phyloP scores from a whole-genome alignment of 2,113 vertebrate species.

The Sitta europaea region DNA sequence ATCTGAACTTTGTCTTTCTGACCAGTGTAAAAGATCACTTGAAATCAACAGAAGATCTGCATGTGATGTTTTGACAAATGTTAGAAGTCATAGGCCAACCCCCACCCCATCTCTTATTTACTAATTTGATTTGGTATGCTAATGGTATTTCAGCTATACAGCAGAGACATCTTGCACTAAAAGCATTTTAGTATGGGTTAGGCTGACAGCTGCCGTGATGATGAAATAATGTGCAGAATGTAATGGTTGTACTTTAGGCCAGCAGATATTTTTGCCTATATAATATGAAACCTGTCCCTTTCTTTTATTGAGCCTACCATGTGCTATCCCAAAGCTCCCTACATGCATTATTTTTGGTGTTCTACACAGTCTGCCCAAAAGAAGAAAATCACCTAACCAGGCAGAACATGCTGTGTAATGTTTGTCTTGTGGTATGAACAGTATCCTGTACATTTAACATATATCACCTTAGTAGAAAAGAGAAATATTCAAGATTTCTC shows the following conservation, averaged over 20 bases:
- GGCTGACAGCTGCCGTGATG: background rate
- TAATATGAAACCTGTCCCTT: background rate
- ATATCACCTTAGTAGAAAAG: background rate
- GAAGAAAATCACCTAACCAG: background rate
- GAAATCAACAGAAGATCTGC: background rate
- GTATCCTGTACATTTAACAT: background rate
- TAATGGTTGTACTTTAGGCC: background rate
- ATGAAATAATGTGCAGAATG: background rate
- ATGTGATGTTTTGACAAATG: conserved; percentile 6
- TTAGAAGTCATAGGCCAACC: background rate
- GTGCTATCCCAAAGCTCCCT: background rate
- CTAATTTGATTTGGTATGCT: background rate
- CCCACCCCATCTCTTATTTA: background rate
- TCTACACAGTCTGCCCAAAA: background rate
- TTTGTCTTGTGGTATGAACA: background rate
- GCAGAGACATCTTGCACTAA: background rate
- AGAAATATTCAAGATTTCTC: background rate
- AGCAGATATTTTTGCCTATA: background rate
- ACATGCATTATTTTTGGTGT: background rate
- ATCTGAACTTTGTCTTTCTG: conserved; percentile 35
- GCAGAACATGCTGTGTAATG: background rate
- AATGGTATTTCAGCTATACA: background rate
- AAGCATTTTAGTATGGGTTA: background rate
- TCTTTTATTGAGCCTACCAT: background rate
- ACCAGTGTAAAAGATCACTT: background rate